Conservation (phyloP, 2,797 vertebrate genomes). For the Acestrorhynchus altus region DNA sequence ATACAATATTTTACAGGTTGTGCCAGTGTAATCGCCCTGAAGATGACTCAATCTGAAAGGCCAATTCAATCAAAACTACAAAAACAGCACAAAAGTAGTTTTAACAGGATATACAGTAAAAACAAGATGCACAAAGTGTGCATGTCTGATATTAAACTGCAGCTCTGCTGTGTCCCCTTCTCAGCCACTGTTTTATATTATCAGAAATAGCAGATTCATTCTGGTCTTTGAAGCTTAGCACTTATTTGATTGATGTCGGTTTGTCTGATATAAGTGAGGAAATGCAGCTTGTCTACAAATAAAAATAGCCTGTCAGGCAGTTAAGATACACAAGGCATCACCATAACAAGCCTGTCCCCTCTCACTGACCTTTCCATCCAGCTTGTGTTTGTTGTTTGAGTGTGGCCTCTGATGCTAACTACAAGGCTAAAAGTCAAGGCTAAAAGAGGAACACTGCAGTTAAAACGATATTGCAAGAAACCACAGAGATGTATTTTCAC, state of each 20-base stretch:
- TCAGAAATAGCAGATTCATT: not conserved
- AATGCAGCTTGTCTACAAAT: not conserved
- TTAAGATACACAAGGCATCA: conserved; percentile 16
- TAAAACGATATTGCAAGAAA: conserved; percentile 12
- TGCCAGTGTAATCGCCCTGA: not conserved
- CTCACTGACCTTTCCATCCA: conserved; percentile 43
- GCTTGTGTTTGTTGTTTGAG: conserved; percentile 32
- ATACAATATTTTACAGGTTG: not conserved
- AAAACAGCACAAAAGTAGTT: not conserved
- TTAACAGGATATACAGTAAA: not conserved
- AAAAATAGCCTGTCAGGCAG: not conserved
- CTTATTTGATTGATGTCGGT: not conserved
- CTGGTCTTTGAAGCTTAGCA: not conserved
- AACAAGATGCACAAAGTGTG: not conserved
- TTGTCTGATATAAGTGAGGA: not conserved
- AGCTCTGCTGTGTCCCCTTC: not conserved
- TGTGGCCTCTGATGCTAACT: conserved; percentile 21
- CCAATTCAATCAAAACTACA: not conserved
- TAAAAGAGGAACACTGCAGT: conserved; percentile 1
- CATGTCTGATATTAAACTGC: not conserved
- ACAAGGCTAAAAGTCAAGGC: conserved; percentile 28
- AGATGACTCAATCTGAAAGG: not conserved
- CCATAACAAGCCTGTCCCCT: conserved; percentile 31
- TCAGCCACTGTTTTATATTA: not conserved
- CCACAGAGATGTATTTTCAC: not conserved